Evolutionary conservation across 2,797 vertebrate species (phyloP).

Genomic region (Antennarius maculatus): DNA sequence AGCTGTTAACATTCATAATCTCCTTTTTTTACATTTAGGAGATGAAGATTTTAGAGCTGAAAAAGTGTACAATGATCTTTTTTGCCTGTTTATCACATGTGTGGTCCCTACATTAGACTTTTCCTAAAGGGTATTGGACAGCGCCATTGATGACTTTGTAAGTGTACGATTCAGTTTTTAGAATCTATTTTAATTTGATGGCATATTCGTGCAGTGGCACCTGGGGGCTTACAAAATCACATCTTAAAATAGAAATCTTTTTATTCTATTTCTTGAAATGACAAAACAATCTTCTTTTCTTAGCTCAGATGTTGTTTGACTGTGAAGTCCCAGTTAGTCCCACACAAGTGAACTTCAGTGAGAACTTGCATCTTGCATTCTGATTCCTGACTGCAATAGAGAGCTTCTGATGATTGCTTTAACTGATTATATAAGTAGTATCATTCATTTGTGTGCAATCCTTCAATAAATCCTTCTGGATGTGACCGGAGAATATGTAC

Average conservation of each 20-base stretch:
- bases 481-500: conserved; percentile 3
- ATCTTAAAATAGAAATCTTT: background rate
- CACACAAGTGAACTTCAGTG: background rate
- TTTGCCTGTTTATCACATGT: conserved; percentile 1
- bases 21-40: conserved; percentile 10
- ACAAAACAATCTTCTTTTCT: background rate
- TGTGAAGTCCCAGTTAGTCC: background rate
- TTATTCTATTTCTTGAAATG: background rate
- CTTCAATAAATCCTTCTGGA: background rate
- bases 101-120: background rate
- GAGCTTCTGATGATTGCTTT: conserved; percentile 16
- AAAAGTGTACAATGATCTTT: background rate
- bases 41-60: background rate
- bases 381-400: conserved; percentile 29
- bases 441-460: background rate
- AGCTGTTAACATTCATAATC: background rate
- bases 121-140: background rate
- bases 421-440: background rate
- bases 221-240: background rate
- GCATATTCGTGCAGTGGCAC: background rate
- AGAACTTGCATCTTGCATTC: conserved; percentile 36
- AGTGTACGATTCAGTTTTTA: conserved; percentile 4
- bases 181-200: background rate
- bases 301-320: conserved; percentile 7
- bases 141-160: background rate